Evolutionary conservation across 2,797 vertebrate genomes (phyloP), one percentile per base, ranked within the genome.

Genomic region (Bryconaethiops microstoma): DNA sequence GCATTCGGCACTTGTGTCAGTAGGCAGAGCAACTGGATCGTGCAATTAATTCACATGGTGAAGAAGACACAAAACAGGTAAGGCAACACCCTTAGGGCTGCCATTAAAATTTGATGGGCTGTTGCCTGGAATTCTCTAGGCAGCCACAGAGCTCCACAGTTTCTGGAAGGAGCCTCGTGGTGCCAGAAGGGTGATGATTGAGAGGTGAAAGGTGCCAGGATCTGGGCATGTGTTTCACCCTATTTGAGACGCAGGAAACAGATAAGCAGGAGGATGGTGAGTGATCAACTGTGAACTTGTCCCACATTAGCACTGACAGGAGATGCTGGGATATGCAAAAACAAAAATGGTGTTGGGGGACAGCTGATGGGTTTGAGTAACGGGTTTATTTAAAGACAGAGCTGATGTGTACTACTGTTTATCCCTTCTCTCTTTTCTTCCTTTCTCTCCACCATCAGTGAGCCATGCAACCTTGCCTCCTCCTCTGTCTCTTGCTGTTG

Each of bases 81-180:
- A 95, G 50, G 78, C 82, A 85, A 92, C 92, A 94, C 93, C 39
- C 92, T 92, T 89, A 90, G 94, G 90, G 86, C 82, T 76, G 75
- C 82, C 87, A 85, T 95, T 92, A 94, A 95, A 93, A 76, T 94
- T 95, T 93, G 88, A 95, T 94, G 92, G 90, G 88, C 82, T 74
- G 85, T 89, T 90, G 88, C 85, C 84, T 84, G 86, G 89, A 91
- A 94, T 90, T 91, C 84, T 90, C 84, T 77, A 25, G 82, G 85
- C 82, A 71, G 23, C 86, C 63, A 57, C 83, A 82, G 84, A 80
- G 69, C n/a, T 45, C 42, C 14, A 13, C 69, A 10, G 76, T 83
- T 77, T 81, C 80, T 81, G 48, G 62, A 59, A 63, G 52, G 69
- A 76, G 84, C 88, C 84, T 88, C 83, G 5, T 45, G 83, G 86